A percentile compares a stretch with the other conserved stretches of the same genome.
Conservation (phyloP, 2,797 vertebrate genomes). For the Enteromius anoplus region DNA sequence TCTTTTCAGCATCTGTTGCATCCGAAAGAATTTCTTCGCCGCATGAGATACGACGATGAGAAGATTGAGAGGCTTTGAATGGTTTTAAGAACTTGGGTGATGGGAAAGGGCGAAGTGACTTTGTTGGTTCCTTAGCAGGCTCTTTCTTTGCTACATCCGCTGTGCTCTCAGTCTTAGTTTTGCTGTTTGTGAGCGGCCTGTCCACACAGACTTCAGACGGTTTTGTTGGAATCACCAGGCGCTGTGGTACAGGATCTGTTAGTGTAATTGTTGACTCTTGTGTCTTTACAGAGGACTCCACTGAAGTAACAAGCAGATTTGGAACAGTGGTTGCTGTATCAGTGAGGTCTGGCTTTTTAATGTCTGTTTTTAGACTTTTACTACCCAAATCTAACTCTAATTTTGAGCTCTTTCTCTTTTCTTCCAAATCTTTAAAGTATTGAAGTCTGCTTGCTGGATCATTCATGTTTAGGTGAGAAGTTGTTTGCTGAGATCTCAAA, state of each 20-base stretch:
- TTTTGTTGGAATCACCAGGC: slow-evolving; percentile 62
- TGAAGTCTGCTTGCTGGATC: slow-evolving; percentile 75
- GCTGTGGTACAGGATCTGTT: slow-evolving; percentile 61
- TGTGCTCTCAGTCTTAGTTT: slow-evolving; percentile 66
- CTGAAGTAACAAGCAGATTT: slow-evolving; percentile 66
- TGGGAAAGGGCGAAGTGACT: slow-evolving; percentile 73
- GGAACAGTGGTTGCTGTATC: slow-evolving; percentile 65
- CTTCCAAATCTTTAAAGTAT: slow-evolving; percentile 78
- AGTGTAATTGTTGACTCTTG: slow-evolving; percentile 58
- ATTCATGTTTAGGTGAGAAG: slow-evolving; percentile 69
- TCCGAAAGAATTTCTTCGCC: slow-evolving; percentile 75
- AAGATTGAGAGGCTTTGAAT: slow-evolving; percentile 69
- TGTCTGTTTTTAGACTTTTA: slow-evolving; percentile 67
- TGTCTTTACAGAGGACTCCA: slow-evolving; percentile 64
- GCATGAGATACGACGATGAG: slow-evolving; percentile 72
- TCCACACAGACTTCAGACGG: slow-evolving; percentile 60
- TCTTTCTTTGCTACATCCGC: slow-evolving; percentile 75
- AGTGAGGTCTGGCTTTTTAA: slow-evolving; percentile 64
- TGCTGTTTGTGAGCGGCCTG: slow-evolving; percentile 7
- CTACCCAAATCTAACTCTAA: slow-evolving; percentile 61
- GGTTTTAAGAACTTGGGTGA: slow-evolving; percentile 80
- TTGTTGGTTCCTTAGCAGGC: slow-evolving; percentile 64
- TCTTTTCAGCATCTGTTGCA: slow-evolving; percentile 82
- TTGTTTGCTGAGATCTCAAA: slow-evolving; percentile 36
- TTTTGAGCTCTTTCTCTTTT: slow-evolving; percentile 73